Percentiles rank a stretch among this genome's conserved stretches.
Conservation (phyloP, 2,113 vertebrate genomes). For the Acrocephalus kingi region DNA sequence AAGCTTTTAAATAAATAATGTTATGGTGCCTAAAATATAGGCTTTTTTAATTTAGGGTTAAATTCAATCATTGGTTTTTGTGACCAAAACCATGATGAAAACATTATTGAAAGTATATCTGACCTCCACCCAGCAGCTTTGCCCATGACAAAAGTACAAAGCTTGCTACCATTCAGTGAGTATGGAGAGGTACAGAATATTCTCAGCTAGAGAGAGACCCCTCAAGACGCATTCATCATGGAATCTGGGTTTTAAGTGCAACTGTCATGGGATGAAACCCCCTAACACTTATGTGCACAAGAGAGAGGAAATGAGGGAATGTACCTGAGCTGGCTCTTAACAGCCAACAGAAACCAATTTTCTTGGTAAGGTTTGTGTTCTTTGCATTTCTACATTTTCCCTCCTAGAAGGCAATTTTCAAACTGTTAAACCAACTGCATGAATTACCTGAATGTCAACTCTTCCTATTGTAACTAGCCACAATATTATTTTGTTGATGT, state of each 20-base stretch:
- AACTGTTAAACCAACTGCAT: background rate
- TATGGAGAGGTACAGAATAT: background rate
- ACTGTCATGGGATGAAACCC: background rate
- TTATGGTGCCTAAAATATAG: background rate
- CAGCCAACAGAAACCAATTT: background rate
- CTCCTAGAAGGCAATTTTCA: background rate
- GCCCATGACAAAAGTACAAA: background rate
- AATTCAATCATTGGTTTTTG: background rate
- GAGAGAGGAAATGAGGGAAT: accelerated
- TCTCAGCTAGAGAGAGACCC: background rate
- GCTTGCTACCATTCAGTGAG: too few species aligned
- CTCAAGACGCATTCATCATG: background rate
- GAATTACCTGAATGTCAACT: background rate
- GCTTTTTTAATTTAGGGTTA: background rate
- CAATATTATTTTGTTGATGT: background rate
- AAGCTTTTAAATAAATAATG: background rate
- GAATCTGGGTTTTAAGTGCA: background rate
- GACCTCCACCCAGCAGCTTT: background rate
- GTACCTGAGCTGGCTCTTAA: background rate
- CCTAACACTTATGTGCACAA: too few species aligned
- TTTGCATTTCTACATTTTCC: background rate
- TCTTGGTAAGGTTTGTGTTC: background rate
- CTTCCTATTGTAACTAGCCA: background rate
- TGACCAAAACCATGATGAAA: background rate
- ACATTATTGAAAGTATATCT: background rate